Conservation (phyloP, 2,113 vertebrate species). For the Sander lucioperca region DNA sequence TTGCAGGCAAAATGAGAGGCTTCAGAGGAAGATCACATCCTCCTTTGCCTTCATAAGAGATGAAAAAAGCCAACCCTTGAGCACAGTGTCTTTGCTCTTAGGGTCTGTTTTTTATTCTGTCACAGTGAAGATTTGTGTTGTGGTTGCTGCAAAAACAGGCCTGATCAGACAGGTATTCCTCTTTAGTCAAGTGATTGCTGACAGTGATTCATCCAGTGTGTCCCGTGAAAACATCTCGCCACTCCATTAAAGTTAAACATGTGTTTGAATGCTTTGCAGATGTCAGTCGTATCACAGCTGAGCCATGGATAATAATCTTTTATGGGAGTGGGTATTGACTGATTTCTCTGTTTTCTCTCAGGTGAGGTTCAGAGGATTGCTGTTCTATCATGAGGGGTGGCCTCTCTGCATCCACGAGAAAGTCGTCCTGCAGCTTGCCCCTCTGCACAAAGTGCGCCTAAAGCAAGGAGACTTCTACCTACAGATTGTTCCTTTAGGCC, state of each 20-base stretch:
- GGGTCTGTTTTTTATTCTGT: slow-evolving; percentile 46
- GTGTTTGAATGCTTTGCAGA: slow-evolving; percentile 61
- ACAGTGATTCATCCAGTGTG: slow-evolving; percentile 51
- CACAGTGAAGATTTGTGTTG: slow-evolving; percentile 59
- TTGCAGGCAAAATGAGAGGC: slow-evolving; percentile 67
- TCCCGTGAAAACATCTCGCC: slow-evolving; percentile 45
- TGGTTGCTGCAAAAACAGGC: slow-evolving; percentile 62
- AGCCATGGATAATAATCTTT: slow-evolving; percentile 35
- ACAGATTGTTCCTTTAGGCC: slow-evolving; percentile 85
- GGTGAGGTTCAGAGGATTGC: slow-evolving; percentile 84
- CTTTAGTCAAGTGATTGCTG: slow-evolving; percentile 16
- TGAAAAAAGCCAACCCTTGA: slow-evolving; percentile 54
- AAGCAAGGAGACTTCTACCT: slow-evolving; percentile 89
- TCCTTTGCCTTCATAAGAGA: slow-evolving; percentile 48
- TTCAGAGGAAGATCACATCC: slow-evolving; percentile 59
- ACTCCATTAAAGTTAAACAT: slow-evolving; percentile 59
- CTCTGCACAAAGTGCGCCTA: slow-evolving; percentile 86
- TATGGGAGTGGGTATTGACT: slow-evolving; percentile 8
- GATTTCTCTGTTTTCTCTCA: slow-evolving; percentile 66
- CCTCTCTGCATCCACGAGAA: slow-evolving; percentile 88
- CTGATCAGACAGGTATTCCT: slow-evolving; percentile 75
- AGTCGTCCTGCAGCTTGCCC: slow-evolving; percentile 86
- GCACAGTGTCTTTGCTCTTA: slow-evolving; percentile 34
- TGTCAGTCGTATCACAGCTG: slow-evolving; percentile 36
- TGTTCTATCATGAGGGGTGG: slow-evolving; percentile 89